Percentiles rank a stretch among this genome's conserved stretches.
These are phyloP conservation scores for Palythoa grandis DNA, from an alignment of 92 coral and sea anemone genomes.

Conservation along the genomic window DNA sequence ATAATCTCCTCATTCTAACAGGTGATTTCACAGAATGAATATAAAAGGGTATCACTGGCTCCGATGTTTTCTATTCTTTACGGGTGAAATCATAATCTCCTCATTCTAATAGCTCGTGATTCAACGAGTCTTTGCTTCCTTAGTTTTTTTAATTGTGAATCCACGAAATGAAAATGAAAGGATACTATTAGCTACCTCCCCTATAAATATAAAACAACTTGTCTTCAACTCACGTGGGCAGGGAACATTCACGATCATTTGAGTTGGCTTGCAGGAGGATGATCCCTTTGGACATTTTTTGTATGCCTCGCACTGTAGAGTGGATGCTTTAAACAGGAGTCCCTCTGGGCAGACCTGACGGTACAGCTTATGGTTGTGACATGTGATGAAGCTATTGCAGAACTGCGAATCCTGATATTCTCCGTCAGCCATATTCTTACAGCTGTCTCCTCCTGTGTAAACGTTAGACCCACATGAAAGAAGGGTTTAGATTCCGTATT, in stretches of 20 bases:
- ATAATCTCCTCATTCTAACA: no score
- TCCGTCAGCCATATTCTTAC: slow-evolving; percentile 19
- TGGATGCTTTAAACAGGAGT: slow-evolving; percentile 13
- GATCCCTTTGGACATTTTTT: slow-evolving; percentile 3
- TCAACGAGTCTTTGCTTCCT: no score
- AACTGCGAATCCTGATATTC: slow-evolving; percentile 32
- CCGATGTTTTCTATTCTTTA: no score
- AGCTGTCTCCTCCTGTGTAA: slow-evolving; percentile 8
- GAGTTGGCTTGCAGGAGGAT: not conserved
- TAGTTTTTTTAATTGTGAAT: no score
- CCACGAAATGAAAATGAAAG: no score
- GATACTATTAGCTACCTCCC: no score
- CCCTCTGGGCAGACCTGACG: slow-evolving; percentile 24
- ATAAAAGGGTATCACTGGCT: no score
- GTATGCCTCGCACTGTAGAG: slow-evolving; percentile 14
- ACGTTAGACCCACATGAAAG: no score
- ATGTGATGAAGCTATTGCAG: slow-evolving; percentile 32
- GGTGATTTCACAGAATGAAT: no score
- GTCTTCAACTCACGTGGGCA: slow-evolving; percentile 21
- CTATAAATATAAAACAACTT: not conserved
- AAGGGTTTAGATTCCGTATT: not conserved
- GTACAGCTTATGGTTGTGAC: not conserved
- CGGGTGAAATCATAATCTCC: no score
- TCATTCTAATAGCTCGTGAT: no score
- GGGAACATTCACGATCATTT: slow-evolving; percentile 22